Evolutionary conservation across 1,140 invertebrate genomes (phyloP).

Genomic region (Cydia splendana): DNA sequence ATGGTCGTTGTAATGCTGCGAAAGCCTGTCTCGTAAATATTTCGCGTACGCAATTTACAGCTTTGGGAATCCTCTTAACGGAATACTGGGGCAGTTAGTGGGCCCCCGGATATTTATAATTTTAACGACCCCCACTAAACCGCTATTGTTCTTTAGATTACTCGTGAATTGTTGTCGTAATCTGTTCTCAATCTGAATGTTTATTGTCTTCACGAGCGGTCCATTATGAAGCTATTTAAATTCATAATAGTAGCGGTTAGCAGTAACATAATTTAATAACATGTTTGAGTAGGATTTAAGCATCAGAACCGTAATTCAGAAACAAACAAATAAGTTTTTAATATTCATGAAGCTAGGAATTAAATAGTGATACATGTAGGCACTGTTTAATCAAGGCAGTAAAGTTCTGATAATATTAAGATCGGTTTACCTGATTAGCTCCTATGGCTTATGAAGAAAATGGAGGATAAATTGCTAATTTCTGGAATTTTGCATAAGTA

Average conservation of each 20-base stretch:
- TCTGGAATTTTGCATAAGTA: too few relatives aligned
- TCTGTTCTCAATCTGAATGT: constrained; percentile 14
- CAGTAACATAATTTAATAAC: background rate
- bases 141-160: constrained; percentile 49
- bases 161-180: constrained; percentile 35
- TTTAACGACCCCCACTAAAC: constrained; percentile 55
- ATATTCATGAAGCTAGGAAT: too few relatives aligned
- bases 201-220: constrained; percentile 18
- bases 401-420: too few relatives aligned
- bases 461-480: too few relatives aligned
- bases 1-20: constrained; percentile 64
- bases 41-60: constrained; percentile 73
- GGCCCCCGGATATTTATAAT: constrained; percentile 67
- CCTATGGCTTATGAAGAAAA: too few relatives aligned
- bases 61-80: constrained; percentile 74
- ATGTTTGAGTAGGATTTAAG: background rate
- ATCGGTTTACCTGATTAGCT: too few relatives aligned
- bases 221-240: constrained; percentile 14
- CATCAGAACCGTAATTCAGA: too few relatives aligned
- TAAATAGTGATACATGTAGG: too few relatives aligned
- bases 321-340: too few relatives aligned
- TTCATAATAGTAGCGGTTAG: background rate
- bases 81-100: constrained; percentile 70
- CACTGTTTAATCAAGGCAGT: too few relatives aligned
- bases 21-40: constrained; percentile 75